Evolutionary conservation across 2,888 invertebrate genomes (phyloP).

Genomic region (Dysmachus trigonus): DNA sequence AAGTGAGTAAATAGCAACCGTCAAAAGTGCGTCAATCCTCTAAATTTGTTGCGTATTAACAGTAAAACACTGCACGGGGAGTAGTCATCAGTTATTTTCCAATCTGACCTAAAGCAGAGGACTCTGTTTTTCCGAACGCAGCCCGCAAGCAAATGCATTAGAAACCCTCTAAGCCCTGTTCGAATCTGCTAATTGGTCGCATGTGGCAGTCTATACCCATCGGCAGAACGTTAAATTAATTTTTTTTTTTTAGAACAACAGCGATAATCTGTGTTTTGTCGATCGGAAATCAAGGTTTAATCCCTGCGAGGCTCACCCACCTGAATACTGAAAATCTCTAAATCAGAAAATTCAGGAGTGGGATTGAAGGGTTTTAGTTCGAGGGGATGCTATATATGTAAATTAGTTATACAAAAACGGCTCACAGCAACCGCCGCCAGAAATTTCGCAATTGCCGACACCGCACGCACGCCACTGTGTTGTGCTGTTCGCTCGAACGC

Average conservation of each 20-base stretch:
- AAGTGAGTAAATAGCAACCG: background rate
- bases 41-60: background rate
- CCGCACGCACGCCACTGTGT: background rate
- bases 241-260: background rate
- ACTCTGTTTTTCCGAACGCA: background rate
- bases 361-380: background rate
- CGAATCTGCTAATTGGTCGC: background rate
- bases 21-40: background rate
- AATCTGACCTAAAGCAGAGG: background rate
- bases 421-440: background rate
- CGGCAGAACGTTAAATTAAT: background rate
- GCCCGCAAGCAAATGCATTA: background rate
- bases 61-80: background rate
- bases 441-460: background rate
- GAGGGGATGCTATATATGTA: background rate
- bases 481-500: background rate
- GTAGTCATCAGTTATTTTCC: background rate
- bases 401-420: background rate
- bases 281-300: background rate
- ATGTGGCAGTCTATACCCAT: background rate
- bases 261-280: background rate
- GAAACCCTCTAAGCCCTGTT: background rate
- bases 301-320: background rate
- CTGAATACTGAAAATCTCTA: background rate
- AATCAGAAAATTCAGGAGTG: background rate